A percentile compares a stretch with the other conserved stretches of the same genome.
Conservation (phyloP, 2,797 vertebrate genomes). For the Alauda arvensis region DNA sequence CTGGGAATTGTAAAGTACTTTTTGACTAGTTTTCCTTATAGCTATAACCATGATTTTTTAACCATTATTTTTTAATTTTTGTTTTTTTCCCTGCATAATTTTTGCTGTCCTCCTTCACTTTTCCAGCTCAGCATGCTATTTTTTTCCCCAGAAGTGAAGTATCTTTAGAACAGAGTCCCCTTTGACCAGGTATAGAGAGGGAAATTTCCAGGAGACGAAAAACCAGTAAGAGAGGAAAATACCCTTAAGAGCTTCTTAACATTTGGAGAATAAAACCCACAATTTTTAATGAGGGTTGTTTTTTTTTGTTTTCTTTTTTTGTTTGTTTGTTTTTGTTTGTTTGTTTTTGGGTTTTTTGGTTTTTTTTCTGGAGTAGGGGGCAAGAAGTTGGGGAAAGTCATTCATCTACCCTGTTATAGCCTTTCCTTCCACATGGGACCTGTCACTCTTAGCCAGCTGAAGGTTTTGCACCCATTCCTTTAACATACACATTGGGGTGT, state of each 20-base stretch:
- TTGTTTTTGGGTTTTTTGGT: too few relatives aligned
- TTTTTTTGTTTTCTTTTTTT: too few relatives aligned
- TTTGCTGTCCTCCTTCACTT: not conserved
- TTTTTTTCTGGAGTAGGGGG: not conserved
- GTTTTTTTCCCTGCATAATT: not conserved
- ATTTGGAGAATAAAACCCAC: not conserved
- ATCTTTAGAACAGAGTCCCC: not conserved
- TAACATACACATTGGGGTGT: not conserved
- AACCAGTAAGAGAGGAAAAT: not conserved
- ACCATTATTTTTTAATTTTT: too few relatives aligned
- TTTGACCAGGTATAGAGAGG: not conserved
- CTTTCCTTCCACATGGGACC: not conserved
- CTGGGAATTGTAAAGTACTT: not conserved
- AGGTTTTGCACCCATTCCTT: not conserved
- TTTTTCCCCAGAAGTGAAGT: not conserved
- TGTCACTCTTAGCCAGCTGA: not conserved
- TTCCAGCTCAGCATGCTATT: not conserved
- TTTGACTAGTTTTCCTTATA: not conserved
- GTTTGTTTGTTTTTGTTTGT: too few relatives aligned
- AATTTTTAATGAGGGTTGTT: not conserved
- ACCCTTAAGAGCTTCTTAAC: not conserved
- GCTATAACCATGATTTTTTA: not conserved
- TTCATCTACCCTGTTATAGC: not conserved
- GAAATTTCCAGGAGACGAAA: not conserved
- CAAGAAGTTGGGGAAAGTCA: not conserved